A percentile compares a stretch with the other conserved stretches of the same genome.
Evolutionary conservation across 2,113 vertebrate genomes (phyloP).

Genomic region (Alosa alosa): DNA sequence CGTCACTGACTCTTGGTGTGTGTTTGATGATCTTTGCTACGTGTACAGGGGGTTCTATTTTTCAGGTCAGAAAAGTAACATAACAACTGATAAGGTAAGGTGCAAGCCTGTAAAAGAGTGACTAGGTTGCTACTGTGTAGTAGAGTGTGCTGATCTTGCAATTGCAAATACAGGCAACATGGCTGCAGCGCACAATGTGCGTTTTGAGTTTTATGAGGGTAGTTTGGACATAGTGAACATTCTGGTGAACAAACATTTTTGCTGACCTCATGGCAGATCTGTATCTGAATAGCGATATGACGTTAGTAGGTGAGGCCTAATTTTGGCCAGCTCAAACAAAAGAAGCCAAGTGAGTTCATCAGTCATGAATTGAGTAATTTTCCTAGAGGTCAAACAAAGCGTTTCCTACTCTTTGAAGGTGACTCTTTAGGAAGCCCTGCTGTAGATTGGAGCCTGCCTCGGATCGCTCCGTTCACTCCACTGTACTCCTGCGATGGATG

Average conservation of each 20-base stretch:
- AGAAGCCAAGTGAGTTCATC: background rate
- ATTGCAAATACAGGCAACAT: background rate
- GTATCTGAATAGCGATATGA: background rate
- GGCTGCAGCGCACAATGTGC: background rate
- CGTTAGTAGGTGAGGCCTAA: background rate
- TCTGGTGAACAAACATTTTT: background rate
- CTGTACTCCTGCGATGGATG: background rate
- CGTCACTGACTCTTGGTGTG: slow-evolving; percentile 20
- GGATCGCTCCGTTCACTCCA: background rate
- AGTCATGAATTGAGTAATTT: background rate
- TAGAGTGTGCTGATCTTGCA: background rate
- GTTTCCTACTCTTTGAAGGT: background rate
- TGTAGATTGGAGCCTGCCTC: background rate
- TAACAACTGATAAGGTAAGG: background rate
- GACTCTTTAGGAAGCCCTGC: background rate
- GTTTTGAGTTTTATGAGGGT: background rate
- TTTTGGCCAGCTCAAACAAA: background rate
- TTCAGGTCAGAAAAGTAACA: background rate
- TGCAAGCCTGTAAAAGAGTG: background rate
- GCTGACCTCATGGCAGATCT: background rate
- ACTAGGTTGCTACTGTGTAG: slow-evolving; percentile 5
- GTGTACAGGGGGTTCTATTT: background rate
- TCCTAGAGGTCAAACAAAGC: background rate
- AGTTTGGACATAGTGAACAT: background rate
- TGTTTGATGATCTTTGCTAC: background rate